Base-by-base conservation (phyloP, 2,888 invertebrate species). In the Drosophila multiciliata region DNA sequence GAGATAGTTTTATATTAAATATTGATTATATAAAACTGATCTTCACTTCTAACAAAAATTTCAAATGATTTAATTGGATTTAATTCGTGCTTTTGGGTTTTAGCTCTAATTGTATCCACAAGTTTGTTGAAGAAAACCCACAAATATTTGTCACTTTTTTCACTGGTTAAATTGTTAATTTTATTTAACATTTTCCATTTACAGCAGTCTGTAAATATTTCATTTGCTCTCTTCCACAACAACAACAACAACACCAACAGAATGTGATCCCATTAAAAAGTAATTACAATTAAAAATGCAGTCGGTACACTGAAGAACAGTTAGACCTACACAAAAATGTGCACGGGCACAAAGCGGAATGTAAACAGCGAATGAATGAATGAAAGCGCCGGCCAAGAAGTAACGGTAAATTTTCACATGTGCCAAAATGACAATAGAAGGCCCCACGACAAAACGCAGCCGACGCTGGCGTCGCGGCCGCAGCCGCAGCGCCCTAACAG, bases 321-420 rank as follows among this genome's bases (percentile, higher is more conserved):
- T 77, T 69, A 65, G 66, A 61, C 57, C 70, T 55, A 50, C 54
- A 72, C 66, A 66, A 73, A 63, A 72, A 61, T 57, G 68, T 72
- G 74, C 78, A 72, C 69, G 74, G 71, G 65, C 83, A 70, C 79
- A 80, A 78, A 78, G 70, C 90, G 89, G 81, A 91, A 89, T 89
- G 83, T 91, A 91, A 89, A 85, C 91, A 83, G 88, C 90, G 85
- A 90, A 89, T 90, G 90, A 89, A 89, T 89, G 84, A 87, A 82
- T 84, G 90, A 83, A 78, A 86, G 70, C 83, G 82, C 66, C 69
- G 83, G 75, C 83, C 75, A 81, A 90, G 87, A 87, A 87, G 90
- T 85, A 87, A 87, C 87, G 89, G 87, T 91, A 87, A 87, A 89
- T 89, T 88, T 90, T 90, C 91, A 89, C 87, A 90, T 89, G 83